These are phyloP conservation scores for Pogonocherus hispidulus DNA, from an alignment of 2,888 invertebrate genomes.

Conservation along the genomic window DNA sequence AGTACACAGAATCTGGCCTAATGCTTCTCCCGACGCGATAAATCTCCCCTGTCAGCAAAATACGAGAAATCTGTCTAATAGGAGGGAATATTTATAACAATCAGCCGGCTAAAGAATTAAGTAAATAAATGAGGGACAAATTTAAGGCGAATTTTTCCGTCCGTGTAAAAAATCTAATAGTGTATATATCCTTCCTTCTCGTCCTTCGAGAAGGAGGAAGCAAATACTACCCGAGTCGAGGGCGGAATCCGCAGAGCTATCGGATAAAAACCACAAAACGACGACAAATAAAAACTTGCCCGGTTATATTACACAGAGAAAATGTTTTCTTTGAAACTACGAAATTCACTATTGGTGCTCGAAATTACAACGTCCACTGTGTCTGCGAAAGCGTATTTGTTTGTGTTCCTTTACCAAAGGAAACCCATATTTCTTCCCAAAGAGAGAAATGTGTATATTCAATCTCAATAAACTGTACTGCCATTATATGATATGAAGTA, in stretches of 20 bases:
- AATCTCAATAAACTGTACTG: too few relatives aligned
- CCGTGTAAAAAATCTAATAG: conserved; percentile 21
- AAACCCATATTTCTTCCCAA: too few relatives aligned
- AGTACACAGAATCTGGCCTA: background rate
- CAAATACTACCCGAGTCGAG: background rate
- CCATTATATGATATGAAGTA: too few relatives aligned
- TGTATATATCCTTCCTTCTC: conserved; percentile 6
- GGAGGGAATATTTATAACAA: conserved; percentile 29
- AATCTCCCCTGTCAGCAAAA: conserved; percentile 17
- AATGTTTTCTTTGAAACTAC: background rate
- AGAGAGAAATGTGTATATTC: too few relatives aligned
- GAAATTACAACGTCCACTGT: too few relatives aligned
- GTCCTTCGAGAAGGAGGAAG: conserved; percentile 5
- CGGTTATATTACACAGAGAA: conserved; percentile 4
- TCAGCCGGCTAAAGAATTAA: conserved; percentile 22
- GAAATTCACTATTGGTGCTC: background rate
- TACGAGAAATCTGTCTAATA: conserved; percentile 16
- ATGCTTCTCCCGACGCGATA: background rate
- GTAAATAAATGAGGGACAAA: conserved; percentile 28
- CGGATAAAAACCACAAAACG: conserved; percentile 16
- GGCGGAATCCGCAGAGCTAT: conserved; percentile 1
- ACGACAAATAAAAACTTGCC: conserved; percentile 21
- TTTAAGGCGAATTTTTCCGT: conserved; percentile 19
- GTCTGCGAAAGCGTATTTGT: too few relatives aligned
- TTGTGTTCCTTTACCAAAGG: too few relatives aligned